Base-by-base conservation (phyloP, 2,888 invertebrate species). In the Andrena dorsata region DNA sequence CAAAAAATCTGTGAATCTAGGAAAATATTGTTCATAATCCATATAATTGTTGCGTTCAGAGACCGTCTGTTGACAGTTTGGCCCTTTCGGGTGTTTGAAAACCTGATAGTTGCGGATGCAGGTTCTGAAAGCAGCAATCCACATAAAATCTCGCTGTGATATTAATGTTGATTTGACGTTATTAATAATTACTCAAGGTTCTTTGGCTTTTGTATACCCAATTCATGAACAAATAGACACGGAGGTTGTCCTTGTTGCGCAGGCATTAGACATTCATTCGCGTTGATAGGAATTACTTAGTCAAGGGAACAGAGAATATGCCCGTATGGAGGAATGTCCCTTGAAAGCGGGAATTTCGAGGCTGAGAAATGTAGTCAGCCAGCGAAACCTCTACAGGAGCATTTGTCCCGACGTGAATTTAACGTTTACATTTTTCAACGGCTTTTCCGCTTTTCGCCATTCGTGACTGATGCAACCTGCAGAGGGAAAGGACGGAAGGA, bases 401-500 rank as follows among this genome's bases (percentile, higher is more conserved):
- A 70, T 70, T 70, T 60, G 49, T 49, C 70, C 60, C 30, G 28
- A 13, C 28, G 41, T 13, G 28, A 35, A 70, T 60, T 60, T 60
- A 70, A 58, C 58, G 69, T 41, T 41, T 35, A 41, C 53, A 65
- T 58, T 28, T 69, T 58, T 58, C 41, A 60, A 49, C 70, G 13
- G 20, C 53, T 23, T 30, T 51, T 53, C 32, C 23, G 23, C 7
- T 23, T 20, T 30, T 13, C 23, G 26, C 7, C 47, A 47, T 26
- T 47, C 26, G 26, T 13, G 26, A 47, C 32, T 63, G 61, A 20
- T 20, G 61, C 16, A 35, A 63, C 56, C 23, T 56, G 56, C 23
- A 23, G 56, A 26, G 56, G 13, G 56, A 56, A 56, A 13, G 3
- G 4, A 26, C 20, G 26, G 23, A 56, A 56, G 23, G 8, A 8